These are phyloP conservation scores for Sternarchorhynchus goeldii DNA, from an alignment of 2,797 vertebrate species.

Conservation along the genomic window DNA sequence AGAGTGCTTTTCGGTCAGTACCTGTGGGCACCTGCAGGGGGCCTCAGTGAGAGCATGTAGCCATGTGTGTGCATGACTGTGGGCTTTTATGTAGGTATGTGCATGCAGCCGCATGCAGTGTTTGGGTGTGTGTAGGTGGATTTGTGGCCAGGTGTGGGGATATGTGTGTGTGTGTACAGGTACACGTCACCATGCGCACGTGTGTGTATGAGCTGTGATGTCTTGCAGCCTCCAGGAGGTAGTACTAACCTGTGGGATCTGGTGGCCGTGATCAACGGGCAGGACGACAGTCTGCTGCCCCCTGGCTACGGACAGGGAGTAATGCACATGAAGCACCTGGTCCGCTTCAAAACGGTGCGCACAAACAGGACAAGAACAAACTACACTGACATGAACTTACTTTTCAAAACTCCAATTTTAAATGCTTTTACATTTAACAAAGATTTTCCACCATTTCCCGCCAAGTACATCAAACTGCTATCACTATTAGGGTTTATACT, in stretches of 20 bases:
- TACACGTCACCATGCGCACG: too few relatives aligned
- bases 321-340: slow-evolving; percentile 94
- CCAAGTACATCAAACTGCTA: too few relatives aligned
- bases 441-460: too few relatives aligned
- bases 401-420: too few relatives aligned
- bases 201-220: neutral
- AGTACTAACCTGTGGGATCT: slow-evolving; percentile 96
- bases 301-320: slow-evolving; percentile 91
- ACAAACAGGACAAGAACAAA: too few relatives aligned
- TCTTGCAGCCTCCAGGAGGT: slow-evolving; percentile 86
- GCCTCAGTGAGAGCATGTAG: neutral
- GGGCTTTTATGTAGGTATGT: neutral
- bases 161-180: neutral
- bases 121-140: neutral
- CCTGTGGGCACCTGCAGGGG: neutral
- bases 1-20: slow-evolving; percentile 91
- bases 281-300: slow-evolving; percentile 93
- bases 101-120: neutral
- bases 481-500: too few relatives aligned
- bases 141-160: neutral
- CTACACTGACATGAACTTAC: too few relatives aligned
- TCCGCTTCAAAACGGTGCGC: slow-evolving; percentile 91
- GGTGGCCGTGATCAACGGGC: slow-evolving; percentile 89
- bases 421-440: too few relatives aligned
- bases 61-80: neutral